Evolutionary conservation across 2,888 invertebrate genomes (phyloP).

Genomic region (Drosophila melanocephala): DNA sequence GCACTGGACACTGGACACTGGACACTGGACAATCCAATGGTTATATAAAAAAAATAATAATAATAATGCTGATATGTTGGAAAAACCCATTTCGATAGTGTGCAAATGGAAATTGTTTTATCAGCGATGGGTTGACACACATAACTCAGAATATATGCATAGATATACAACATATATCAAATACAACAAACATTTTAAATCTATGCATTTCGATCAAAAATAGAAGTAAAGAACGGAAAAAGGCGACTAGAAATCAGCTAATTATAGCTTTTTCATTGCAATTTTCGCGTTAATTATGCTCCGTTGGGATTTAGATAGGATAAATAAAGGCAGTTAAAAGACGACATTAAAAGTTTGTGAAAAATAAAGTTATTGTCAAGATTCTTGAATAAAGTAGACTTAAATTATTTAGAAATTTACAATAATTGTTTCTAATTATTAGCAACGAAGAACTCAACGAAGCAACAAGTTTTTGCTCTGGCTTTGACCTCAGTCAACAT

Average conservation of each 20-base stretch:
- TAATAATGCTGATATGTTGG: constrained; percentile 12
- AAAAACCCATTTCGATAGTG: background rate
- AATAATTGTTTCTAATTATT: background rate
- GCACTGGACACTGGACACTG: constrained; percentile 1
- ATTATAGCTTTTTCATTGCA: background rate
- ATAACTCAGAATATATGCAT: background rate
- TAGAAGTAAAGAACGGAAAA: background rate
- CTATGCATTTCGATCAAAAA: background rate
- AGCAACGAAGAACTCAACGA: background rate
- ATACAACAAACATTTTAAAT: background rate
- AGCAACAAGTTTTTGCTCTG: constrained; percentile 16
- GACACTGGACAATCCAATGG: background rate
- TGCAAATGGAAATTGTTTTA: background rate
- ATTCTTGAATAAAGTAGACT: background rate
- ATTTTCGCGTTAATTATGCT: background rate
- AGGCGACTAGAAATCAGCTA: background rate
- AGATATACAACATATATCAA: background rate
- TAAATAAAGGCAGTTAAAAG: background rate
- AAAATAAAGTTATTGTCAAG: background rate
- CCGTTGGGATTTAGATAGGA: background rate
- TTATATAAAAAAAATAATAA: background rate
- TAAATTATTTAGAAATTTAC: background rate
- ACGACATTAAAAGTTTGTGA: background rate
- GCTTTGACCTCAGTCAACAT: background rate
- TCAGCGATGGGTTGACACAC: background rate